A percentile compares a stretch with the other conserved stretches of the same genome.
phyloP scores from a whole-genome alignment of 2,888 invertebrate species.

The Philereme transversata region DNA sequence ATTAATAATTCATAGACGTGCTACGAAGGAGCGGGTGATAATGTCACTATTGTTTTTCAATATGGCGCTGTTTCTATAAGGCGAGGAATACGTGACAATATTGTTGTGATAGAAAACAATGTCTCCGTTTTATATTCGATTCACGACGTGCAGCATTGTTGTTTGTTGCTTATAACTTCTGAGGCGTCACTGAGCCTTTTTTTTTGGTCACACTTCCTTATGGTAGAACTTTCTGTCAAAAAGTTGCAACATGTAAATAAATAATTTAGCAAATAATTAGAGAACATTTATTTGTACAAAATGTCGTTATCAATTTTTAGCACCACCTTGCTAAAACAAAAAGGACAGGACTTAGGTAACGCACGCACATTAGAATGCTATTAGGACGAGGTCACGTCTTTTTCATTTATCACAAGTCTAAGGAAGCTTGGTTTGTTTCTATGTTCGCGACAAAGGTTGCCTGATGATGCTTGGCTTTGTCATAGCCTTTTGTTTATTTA shows the following conservation, averaged over 20 bases:
- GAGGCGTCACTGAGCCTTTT: too few relatives aligned
- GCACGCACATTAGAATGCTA: constrained; percentile 11
- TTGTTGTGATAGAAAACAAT: constrained; percentile 29
- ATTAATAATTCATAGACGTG: constrained; percentile 31
- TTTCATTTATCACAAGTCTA: constrained; percentile 64
- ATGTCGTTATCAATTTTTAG: too few relatives aligned
- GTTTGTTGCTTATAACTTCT: too few relatives aligned
- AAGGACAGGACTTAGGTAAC: too few relatives aligned
- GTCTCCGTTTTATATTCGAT: constrained; percentile 20
- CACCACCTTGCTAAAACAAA: too few relatives aligned
- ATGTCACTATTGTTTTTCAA: constrained; percentile 33
- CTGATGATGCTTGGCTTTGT: constrained; percentile 62
- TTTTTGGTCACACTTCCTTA: background rate
- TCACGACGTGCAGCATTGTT: constrained; percentile 7
- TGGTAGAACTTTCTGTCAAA: too few relatives aligned
- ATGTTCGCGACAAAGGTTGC: constrained; percentile 61
- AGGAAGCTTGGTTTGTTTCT: constrained; percentile 70
- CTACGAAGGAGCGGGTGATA: constrained; percentile 21
- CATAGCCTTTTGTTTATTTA: constrained; percentile 48
- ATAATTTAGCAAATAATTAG: too few relatives aligned
- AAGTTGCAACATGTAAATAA: too few relatives aligned
- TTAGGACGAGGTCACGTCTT: constrained; percentile 38
- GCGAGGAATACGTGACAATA: constrained; percentile 30
- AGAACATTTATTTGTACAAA: too few relatives aligned
- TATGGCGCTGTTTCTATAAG: constrained; percentile 33